Base-by-base conservation (phyloP, 2,113 vertebrate genomes). In the Solea senegalensis region DNA sequence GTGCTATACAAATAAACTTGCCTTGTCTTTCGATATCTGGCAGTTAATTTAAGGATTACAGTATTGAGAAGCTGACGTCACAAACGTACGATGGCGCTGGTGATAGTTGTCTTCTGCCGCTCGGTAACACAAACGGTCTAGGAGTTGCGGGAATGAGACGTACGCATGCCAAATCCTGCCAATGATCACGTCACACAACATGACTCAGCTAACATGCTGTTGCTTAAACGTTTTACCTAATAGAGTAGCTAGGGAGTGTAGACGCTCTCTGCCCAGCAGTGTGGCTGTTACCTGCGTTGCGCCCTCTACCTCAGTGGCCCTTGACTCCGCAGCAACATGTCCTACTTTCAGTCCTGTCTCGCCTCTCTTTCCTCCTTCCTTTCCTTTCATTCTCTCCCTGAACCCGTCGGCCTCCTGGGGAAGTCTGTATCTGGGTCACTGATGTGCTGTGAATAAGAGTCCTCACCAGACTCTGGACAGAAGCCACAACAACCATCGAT, bases 401-500 rank as follows among this genome's bases (percentile, higher is more conserved):
- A 89, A 78, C 71, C 82, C 45, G 21, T 69, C 64, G 45, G 58
- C 77, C 90, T 87, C 84, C 70, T 83, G 90, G 89, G 34, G 89
- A 86, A 72, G 76, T 51, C 72, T 70, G 72, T 85, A 91, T 90
- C 76, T 92, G 89, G 91, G 91, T 91, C 91, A 91, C 84, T 63
- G 84, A 90, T 89, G 84, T 81, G 72, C 81, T 74, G 85, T 87
- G 89, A 89, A 87, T 85, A n/a, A n/a, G 84, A 88, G 84, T 84
- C 82, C 69, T 79, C 77, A 74, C 59, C 66, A 75, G 64, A 80
- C 74, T 84, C 85, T 55, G 82, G 83, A 89, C 81, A 64, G 75
- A 77, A 69, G 73, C 46, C 76, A 8, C 70, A 46, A 56, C 67
- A 59, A 72, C 69, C 82, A 76, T 88, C 76, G 71, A 90, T 90